Evolutionary conservation across 1,140 invertebrate genomes (phyloP).

Genomic region (fruit fly (Drosophila melanogaster)): Release_6_plus_ISO1_MT NT_033777.3:16303501-16304000

Average conservation of each 20-base stretch:
- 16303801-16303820: constrained; percentile 61
- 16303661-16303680: constrained; percentile 28
- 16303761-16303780: constrained; percentile 79
- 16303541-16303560: constrained; percentile 49
- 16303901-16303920: constrained; percentile 58
- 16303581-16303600: constrained; percentile 48
- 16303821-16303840: constrained; percentile 26
- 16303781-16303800: constrained; percentile 73
- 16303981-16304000: constrained; percentile 56
- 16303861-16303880: constrained; percentile 38
- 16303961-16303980: constrained; percentile 64
- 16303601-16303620: constrained; percentile 71
- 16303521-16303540: constrained; percentile 42
- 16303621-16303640: constrained; percentile 42
- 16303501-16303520: constrained; percentile 66
- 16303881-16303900: constrained; percentile 26
- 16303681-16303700: constrained; percentile 17
- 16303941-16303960: constrained; percentile 80
- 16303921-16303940: constrained; percentile 75
- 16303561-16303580: constrained; percentile 42
- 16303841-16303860: constrained; percentile 62
- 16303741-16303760: constrained; percentile 69
- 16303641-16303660: constrained; percentile 39
- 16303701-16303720: constrained; percentile 15
- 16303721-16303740: constrained; percentile 57